Base-by-base conservation (phyloP, 2,888 invertebrate genomes). In the Zele albiditarsus region DNA sequence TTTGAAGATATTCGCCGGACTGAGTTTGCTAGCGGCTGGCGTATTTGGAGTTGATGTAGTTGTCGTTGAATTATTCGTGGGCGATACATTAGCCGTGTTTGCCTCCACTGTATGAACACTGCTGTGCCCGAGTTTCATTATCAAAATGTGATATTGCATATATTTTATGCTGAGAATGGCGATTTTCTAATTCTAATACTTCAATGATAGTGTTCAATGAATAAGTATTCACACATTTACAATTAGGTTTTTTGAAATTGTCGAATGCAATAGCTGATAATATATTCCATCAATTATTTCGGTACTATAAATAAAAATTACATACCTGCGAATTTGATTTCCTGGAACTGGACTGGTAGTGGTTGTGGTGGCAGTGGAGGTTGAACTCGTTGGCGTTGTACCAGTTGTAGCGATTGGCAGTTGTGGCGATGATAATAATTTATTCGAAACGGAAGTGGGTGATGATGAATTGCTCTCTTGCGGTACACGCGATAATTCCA, bases 1-100 rank as follows among this genome's bases (percentile, higher is more conserved):
- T 93, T 97, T 97, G 94, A 97, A 96, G 91, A 97, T 96, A 92
- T 94, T 95, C 89, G 95, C 94, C 76, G 95, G 94, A 85, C 96
- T 95, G 88, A 96, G 93, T 91, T 95, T 95, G 89, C 91, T 92
- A 83, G 90, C 90, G 83, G 90, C 90, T 82, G 92, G 90, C 75
- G 92, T 91, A 79, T 93, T 93, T 76, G 92, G 91, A 68, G 94
- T 93, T 85, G 93, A 89, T 78, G 91, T 90, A 80, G 91, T 89
- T 81, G 90, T 88, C 80, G 90, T 85, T 77, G 89, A 84, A 84
- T 87, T 86, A 82, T 87, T 89, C 82, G 87, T 83, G 79, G 88
- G 80, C 76, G 86, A 84, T 79, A 86, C 76, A 82, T 83, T 82
- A 80, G 88, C 81, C 77, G 88, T 82, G 71, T 86, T 83, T 74